These are phyloP conservation scores for Anomalospiza imberbis DNA, from an alignment of 2,797 vertebrate species.

Conservation along the genomic window DNA sequence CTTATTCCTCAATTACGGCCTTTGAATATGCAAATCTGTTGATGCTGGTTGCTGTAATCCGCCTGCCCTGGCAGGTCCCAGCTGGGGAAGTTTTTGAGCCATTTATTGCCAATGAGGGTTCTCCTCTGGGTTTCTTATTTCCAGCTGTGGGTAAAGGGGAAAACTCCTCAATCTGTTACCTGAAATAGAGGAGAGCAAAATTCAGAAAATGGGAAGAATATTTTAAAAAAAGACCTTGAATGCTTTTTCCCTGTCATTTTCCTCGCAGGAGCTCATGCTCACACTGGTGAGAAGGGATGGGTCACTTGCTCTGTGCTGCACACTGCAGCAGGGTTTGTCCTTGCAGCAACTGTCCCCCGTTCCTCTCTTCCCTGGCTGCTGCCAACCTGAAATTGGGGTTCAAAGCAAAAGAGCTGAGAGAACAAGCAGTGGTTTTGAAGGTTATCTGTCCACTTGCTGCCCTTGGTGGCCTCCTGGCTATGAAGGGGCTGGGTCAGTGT, in stretches of 20 bases:
- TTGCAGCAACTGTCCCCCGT: not conserved
- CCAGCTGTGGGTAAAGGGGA: not conserved
- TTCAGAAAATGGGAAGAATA: not conserved
- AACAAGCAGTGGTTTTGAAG: not conserved
- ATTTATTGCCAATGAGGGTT: not conserved
- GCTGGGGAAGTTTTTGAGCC: not conserved
- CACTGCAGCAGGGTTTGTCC: not conserved
- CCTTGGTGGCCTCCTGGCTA: not conserved
- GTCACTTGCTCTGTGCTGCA: not conserved
- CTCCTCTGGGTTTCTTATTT: not conserved
- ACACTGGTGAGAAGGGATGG: not conserved
- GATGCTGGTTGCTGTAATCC: conserved; percentile 1
- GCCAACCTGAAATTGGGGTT: not conserved
- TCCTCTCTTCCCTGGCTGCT: not conserved
- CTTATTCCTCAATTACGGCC: conserved; percentile 16
- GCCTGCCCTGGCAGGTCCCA: not conserved
- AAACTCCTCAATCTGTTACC: not conserved
- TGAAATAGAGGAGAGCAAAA: not conserved
- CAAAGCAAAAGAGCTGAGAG: not conserved
- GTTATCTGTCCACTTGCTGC: not conserved
- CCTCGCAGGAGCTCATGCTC: not conserved
- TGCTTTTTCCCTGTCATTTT: not conserved
- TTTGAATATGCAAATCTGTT: not conserved
- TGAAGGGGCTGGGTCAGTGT: not conserved
- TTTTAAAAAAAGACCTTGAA: not conserved